Conservation (phyloP, 2,888 invertebrate genomes). For the Nebria salina region DNA sequence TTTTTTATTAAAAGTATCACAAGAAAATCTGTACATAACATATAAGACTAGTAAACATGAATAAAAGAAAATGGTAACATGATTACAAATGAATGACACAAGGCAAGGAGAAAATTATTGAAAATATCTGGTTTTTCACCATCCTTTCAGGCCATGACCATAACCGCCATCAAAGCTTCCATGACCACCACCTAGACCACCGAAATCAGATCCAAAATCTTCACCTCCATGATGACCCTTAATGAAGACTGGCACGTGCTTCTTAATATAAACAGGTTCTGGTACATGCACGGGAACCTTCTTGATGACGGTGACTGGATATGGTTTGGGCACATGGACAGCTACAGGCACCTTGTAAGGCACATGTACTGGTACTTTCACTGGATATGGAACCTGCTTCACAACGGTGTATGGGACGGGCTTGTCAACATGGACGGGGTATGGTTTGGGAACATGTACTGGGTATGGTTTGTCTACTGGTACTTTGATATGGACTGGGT, state of each 20-base stretch:
- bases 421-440: slow-evolving; percentile 64
- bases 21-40: slow-evolving; percentile 37
- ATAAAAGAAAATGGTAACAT: slow-evolving; percentile 32
- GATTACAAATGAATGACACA: slow-evolving; percentile 19
- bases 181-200: slow-evolving; percentile 19
- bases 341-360: slow-evolving; percentile 27
- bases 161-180: slow-evolving; percentile 26
- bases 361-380: slow-evolving; percentile 45
- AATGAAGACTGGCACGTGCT: slow-evolving; percentile 40
- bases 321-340: slow-evolving; percentile 31
- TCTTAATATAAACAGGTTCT: slow-evolving; percentile 41
- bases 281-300: slow-evolving; percentile 39
- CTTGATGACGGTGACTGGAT: slow-evolving; percentile 39
- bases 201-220: slow-evolving; percentile 19
- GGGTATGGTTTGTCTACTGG: slow-evolving; percentile 65
- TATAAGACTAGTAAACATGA: slow-evolving; percentile 31
- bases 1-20: slow-evolving; percentile 33
- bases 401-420: slow-evolving; percentile 67
- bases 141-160: slow-evolving; percentile 25
- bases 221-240: slow-evolving; percentile 35
- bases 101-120: slow-evolving; percentile 10
- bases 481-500: slow-evolving; percentile 60
- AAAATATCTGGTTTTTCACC: slow-evolving; percentile 9
- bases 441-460: slow-evolving; percentile 64
- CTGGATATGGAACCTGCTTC: slow-evolving; percentile 63